These are phyloP conservation scores for Macrobrachium rosenbergii DNA, from an alignment of 1,140 invertebrate genomes.

Conservation along the genomic window DNA sequence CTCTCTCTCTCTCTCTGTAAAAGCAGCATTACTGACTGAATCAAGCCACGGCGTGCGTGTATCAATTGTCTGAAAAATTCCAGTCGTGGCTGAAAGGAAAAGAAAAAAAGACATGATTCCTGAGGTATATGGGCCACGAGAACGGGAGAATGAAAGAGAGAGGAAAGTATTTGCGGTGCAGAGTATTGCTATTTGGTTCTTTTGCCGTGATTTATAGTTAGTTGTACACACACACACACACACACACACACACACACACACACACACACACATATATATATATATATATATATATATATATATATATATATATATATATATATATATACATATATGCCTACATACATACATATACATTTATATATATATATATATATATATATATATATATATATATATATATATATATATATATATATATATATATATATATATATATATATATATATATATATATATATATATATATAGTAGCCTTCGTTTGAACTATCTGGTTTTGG, in stretches of 20 bases:
- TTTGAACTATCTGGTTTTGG: no score
- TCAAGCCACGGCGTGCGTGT: no score
- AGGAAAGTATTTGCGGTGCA: no score
- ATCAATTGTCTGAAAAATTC: no score
- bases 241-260: neutral
- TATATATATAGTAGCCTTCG: neutral
- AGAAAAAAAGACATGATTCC: no score
- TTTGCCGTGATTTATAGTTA: no score
- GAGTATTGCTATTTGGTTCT: no score
- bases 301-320: constrained; percentile 14
- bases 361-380: constrained; percentile 3
- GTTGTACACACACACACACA: neutral
- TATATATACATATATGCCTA: neutral
- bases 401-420: neutral
- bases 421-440: constrained; percentile 1
- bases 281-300: constrained; percentile 20
- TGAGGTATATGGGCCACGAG: no score
- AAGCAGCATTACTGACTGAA: no score
- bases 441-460: neutral
- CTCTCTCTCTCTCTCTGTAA: no score
- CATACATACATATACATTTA: neutral
- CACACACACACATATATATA: neutral
- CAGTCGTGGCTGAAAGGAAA: no score
- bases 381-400: neutral
- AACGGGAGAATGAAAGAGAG: no score